phyloP scores from a whole-genome alignment of 2,888 invertebrate species.

The Leptinotarsa tumamoca region DNA sequence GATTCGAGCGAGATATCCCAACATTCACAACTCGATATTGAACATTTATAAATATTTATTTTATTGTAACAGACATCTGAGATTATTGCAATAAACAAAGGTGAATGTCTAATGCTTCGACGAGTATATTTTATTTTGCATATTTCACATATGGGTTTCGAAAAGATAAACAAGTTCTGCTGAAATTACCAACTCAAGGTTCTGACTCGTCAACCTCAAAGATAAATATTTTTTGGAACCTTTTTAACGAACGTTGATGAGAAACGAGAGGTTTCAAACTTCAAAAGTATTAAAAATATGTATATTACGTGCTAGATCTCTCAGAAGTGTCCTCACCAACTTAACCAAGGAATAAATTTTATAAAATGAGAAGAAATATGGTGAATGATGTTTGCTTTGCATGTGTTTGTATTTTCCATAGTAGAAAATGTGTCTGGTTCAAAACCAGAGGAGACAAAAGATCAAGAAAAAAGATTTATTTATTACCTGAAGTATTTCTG shows the following conservation, averaged over 20 bases:
- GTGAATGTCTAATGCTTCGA: not conserved
- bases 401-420: too few species aligned
- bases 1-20: not conserved
- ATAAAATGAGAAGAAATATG: too few species aligned
- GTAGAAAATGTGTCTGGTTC: too few species aligned
- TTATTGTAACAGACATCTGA: not conserved
- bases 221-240: not conserved
- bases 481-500: too few species aligned
- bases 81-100: slow-evolving; percentile 4
- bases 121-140: slow-evolving; percentile 3
- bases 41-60: slow-evolving; percentile 6
- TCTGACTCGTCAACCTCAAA: slow-evolving; percentile 1
- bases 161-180: slow-evolving; percentile 6
- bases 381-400: too few species aligned
- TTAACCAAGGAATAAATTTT: too few species aligned
- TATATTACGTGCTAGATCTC: too few species aligned
- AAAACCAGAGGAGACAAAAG: too few species aligned
- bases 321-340: too few species aligned
- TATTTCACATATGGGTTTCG: slow-evolving; percentile 2
- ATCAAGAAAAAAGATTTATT: too few species aligned
- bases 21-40: not conserved
- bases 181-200: slow-evolving; percentile 5
- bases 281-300: too few species aligned
- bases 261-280: not conserved
- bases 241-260: not conserved